These are phyloP conservation scores for Triplophysa bombifrons DNA, from an alignment of 2,797 vertebrate genomes.

Conservation along the genomic window DNA sequence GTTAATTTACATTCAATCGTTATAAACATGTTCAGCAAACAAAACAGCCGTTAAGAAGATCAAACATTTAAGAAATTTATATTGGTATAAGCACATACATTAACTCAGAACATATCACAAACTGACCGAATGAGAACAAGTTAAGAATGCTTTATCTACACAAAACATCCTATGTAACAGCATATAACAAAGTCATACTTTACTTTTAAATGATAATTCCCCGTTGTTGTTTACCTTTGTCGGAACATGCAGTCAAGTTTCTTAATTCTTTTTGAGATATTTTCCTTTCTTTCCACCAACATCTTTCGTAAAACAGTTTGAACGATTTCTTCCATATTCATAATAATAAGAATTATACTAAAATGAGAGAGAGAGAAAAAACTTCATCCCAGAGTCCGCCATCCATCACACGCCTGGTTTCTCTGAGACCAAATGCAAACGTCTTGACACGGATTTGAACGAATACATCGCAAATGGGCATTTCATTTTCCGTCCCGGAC, in stretches of 20 bases:
- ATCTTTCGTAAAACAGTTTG: slow-evolving; percentile 64
- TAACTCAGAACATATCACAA: slow-evolving; percentile 93
- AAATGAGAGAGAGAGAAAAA: slow-evolving; percentile 4
- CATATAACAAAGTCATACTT: slow-evolving; percentile 75
- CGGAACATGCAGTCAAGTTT: slow-evolving; percentile 90
- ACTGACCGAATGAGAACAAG: slow-evolving; percentile 93
- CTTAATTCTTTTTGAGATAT: slow-evolving; percentile 57
- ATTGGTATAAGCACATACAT: slow-evolving; percentile 95
- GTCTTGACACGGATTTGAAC: slow-evolving; percentile 8
- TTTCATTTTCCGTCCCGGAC: slow-evolving; percentile 19
- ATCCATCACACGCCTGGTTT: slow-evolving; percentile 64
- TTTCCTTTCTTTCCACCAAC: slow-evolving; percentile 28
- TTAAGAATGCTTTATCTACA: slow-evolving; percentile 95
- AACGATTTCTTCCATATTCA: slow-evolving; percentile 25
- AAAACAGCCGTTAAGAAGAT: slow-evolving; percentile 84
- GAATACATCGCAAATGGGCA: slow-evolving; percentile 30
- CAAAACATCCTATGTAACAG: slow-evolving; percentile 97
- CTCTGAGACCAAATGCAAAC: slow-evolving; percentile 46
- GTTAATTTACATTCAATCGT: slow-evolving; percentile 91
- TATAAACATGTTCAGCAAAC: slow-evolving; percentile 92
- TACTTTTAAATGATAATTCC: slow-evolving; percentile 80
- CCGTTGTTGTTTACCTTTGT: slow-evolving; percentile 79
- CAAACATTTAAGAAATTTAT: slow-evolving; percentile 95
- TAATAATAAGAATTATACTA: neutral
- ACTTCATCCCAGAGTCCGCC: slow-evolving; percentile 68